These are phyloP conservation scores for Hydrotaea diabolus DNA, from an alignment of 2,888 invertebrate genomes.

Conservation along the genomic window DNA sequence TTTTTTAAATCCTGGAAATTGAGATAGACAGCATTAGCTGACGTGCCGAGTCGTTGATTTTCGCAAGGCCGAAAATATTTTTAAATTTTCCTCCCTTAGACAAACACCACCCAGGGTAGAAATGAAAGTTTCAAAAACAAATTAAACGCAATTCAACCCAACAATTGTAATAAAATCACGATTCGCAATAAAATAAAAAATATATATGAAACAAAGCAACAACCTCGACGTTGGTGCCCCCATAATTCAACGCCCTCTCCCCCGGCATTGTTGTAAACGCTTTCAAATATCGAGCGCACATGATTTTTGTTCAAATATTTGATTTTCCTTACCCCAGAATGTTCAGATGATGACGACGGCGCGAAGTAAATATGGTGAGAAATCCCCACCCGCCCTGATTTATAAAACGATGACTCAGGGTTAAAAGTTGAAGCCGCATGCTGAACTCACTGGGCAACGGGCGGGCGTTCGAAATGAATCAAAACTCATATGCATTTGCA, in stretches of 20 bases:
- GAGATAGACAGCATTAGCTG: no score
- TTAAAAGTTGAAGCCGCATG: not conserved
- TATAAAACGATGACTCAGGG: slow-evolving; percentile 4
- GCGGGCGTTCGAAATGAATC: no score
- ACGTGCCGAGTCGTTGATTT: no score
- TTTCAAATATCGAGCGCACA: not conserved
- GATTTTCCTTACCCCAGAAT: not conserved
- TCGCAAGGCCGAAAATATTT: no score
- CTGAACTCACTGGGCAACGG: not conserved
- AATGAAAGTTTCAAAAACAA: not conserved
- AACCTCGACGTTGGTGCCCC: not conserved
- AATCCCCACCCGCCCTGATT: not conserved
- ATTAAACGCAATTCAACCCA: not conserved
- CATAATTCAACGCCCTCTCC: no score
- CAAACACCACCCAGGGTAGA: no score
- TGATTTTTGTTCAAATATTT: not conserved
- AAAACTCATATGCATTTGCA: not conserved
- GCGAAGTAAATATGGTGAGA: no score
- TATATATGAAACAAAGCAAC: not conserved
- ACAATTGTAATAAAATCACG: slow-evolving; percentile 4
- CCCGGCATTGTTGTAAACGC: no score
- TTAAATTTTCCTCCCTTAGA: no score
- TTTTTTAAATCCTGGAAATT: no score
- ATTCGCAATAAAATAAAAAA: not conserved
- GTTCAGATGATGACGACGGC: not conserved